Evolutionary conservation across 2,113 vertebrate genomes (phyloP).

Genomic region (Esox niger): DNA sequence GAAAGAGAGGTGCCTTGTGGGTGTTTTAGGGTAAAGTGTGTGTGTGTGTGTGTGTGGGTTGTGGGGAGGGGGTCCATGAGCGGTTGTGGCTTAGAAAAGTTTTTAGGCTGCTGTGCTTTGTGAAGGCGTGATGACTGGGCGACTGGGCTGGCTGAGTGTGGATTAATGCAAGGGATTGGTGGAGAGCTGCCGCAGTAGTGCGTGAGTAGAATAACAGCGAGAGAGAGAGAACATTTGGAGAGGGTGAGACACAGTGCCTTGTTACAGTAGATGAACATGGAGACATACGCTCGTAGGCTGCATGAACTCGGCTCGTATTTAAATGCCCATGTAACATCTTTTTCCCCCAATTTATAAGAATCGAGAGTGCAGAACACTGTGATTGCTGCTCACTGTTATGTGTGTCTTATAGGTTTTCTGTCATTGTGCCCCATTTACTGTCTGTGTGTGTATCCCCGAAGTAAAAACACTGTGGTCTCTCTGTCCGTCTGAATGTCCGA

Average conservation of each 20-base stretch:
- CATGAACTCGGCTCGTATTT: too few relatives aligned
- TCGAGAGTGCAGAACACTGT: too few relatives aligned
- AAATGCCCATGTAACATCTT: too few relatives aligned
- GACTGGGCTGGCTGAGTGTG: conserved; percentile 73
- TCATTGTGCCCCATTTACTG: not conserved
- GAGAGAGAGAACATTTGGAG: conserved; percentile 41
- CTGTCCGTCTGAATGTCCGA: too few relatives aligned
- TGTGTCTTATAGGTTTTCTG: too few relatives aligned
- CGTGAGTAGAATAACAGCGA: conserved; percentile 74
- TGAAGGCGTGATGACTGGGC: conserved; percentile 65
- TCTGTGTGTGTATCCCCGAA: not conserved
- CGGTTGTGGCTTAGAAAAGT: conserved; percentile 70
- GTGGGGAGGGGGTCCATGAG: too few relatives aligned
- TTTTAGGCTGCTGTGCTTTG: conserved; percentile 75
- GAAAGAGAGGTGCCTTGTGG: too few relatives aligned
- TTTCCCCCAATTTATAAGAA: too few relatives aligned
- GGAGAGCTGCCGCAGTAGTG: conserved; percentile 74
- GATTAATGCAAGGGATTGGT: conserved; percentile 78
- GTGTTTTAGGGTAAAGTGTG: too few relatives aligned
- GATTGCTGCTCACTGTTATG: conserved; percentile 27
- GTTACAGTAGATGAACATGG: conserved; percentile 24
- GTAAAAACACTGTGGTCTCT: too few relatives aligned
- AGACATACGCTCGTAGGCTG: conserved; percentile 2
- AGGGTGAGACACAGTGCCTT: conserved; percentile 39
- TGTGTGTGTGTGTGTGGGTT: too few relatives aligned